Percentiles rank a stretch among this genome's conserved stretches.
phyloP scores from a whole-genome alignment of 2,888 invertebrate species.

The Caenorhabditis doughertyi region DNA sequence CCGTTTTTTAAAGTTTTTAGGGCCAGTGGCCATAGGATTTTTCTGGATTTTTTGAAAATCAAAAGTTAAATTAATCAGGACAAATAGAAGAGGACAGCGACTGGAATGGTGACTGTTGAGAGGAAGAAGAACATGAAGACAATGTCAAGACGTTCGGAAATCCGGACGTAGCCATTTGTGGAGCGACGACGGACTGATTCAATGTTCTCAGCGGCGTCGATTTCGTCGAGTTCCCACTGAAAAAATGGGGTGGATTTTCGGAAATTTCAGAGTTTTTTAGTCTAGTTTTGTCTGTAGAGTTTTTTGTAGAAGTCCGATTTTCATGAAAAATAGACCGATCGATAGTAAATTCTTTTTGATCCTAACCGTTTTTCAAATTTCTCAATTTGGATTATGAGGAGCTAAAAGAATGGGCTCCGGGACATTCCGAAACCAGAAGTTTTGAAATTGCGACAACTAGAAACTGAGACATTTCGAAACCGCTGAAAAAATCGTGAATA shows the following conservation, averaged over 20 bases:
- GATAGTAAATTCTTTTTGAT: no score
- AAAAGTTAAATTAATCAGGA: constrained; percentile 30
- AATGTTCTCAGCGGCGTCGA: constrained; percentile 63
- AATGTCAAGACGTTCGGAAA: constrained; percentile 77
- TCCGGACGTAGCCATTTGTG: constrained; percentile 78
- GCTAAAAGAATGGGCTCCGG: no score
- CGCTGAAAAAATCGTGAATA: no score
- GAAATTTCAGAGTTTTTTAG: no score
- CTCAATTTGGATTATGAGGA: no score
- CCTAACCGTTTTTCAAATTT: no score
- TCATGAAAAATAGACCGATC: no score
- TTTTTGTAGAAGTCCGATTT: no score
- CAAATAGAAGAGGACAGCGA: constrained; percentile 77
- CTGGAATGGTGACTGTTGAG: constrained; percentile 77
- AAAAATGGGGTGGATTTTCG: constrained; percentile 26
- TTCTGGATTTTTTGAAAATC: not conserved
- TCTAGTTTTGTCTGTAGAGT: no score
- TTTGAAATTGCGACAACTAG: no score
- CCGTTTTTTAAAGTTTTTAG: not conserved
- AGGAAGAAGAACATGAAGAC: constrained; percentile 78
- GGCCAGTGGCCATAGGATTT: not conserved
- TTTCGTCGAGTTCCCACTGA: constrained; percentile 71
- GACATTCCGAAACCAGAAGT: no score
- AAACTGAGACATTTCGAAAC: no score
- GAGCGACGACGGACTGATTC: constrained; percentile 47